A percentile compares a stretch with the other conserved stretches of the same genome.
phyloP scores from a whole-genome alignment of 2,797 vertebrate species.

The Mastacembelus armatus region DNA sequence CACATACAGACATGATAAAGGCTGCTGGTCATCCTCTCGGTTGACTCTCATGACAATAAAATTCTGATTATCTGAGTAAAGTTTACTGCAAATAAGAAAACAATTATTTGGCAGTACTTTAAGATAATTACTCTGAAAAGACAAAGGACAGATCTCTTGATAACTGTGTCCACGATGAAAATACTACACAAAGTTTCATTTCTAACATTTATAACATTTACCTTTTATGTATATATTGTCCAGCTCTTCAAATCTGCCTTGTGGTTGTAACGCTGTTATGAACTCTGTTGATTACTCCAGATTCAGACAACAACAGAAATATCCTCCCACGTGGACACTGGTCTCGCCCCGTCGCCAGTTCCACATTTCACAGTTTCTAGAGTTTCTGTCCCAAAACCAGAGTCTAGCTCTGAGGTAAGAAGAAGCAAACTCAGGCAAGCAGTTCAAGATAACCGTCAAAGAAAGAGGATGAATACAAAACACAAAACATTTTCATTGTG shows the following conservation, averaged over 20 bases:
- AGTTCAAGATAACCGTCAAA: conserved; percentile 15
- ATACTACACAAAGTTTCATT: not conserved
- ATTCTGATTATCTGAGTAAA: too few species aligned
- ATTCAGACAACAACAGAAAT: conserved; percentile 89
- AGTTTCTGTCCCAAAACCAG: conserved; percentile 93
- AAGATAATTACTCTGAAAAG: not conserved
- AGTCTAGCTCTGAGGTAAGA: conserved; percentile 93
- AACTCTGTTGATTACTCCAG: conserved; percentile 86
- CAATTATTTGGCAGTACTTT: conserved; percentile 14
- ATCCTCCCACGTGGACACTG: conserved; percentile 86
- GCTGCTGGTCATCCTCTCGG: too few species aligned
- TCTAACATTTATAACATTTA: not conserved
- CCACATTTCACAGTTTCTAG: conserved; percentile 96
- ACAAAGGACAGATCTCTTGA: conserved; percentile 9
- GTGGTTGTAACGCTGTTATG: conserved; percentile 67
- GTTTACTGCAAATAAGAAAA: too few species aligned
- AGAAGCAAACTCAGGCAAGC: conserved; percentile 38
- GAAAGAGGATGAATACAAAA: not conserved
- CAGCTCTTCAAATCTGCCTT: conserved; percentile 48
- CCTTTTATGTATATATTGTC: conserved; percentile 28
- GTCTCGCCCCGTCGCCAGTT: conserved; percentile 85
- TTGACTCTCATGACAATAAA: too few species aligned
- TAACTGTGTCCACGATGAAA: not conserved
- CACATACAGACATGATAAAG: too few species aligned
- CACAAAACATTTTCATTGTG: not conserved